Evolutionary conservation across 2,888 invertebrate genomes (phyloP).

Genomic region (Craniophora ligustri): DNA sequence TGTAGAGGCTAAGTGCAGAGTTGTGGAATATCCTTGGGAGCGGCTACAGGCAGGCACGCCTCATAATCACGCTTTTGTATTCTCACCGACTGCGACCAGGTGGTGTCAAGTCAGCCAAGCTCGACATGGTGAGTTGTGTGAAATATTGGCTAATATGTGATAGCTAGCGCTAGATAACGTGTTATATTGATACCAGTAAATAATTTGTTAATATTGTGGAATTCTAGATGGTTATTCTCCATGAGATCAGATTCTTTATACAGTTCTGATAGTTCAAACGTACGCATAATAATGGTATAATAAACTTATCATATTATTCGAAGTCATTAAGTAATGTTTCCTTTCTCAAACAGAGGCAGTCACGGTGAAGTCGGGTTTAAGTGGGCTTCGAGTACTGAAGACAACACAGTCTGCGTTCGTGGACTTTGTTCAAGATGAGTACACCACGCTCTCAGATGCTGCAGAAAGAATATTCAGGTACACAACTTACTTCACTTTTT

Average conservation of each 20-base stretch:
- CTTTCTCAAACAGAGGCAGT: constrained; percentile 79
- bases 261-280: too few relatives aligned
- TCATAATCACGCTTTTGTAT: constrained; percentile 94
- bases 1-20: constrained; percentile 90
- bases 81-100: constrained; percentile 90
- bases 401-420: constrained; percentile 94
- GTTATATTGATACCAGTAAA: constrained; percentile 1
- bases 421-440: constrained; percentile 94
- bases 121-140: constrained; percentile 89
- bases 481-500: not conserved
- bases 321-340: too few relatives aligned
- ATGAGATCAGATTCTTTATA: too few relatives aligned
- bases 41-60: constrained; percentile 87
- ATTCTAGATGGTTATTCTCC: too few relatives aligned
- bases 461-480: constrained; percentile 92
- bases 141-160: not conserved
- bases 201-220: too few relatives aligned
- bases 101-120: constrained; percentile 91
- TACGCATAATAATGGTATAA: too few relatives aligned
- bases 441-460: constrained; percentile 92
- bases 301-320: too few relatives aligned
- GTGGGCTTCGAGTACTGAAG: constrained; percentile 92
- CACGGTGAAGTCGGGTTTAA: constrained; percentile 91
- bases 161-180: too few relatives aligned
- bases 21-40: constrained; percentile 94